These are phyloP conservation scores for Adelges cooleyi DNA, from an alignment of 1,140 invertebrate species.

Conservation along the genomic window DNA sequence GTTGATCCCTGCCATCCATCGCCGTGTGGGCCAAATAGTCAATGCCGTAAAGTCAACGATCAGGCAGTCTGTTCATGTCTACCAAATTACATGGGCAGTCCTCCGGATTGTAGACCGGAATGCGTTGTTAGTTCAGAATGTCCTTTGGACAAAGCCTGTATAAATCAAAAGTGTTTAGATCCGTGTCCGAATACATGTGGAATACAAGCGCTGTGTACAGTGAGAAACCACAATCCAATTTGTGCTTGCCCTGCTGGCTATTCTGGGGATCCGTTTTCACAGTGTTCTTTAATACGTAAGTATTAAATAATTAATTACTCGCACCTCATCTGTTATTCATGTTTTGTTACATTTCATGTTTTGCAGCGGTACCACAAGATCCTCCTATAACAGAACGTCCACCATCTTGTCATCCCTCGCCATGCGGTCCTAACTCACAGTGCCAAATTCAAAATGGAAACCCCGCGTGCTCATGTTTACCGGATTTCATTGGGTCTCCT, in stretches of 20 bases:
- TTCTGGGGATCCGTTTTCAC: constrained; percentile 47
- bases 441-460: constrained; percentile 40
- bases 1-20: constrained; percentile 50
- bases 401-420: constrained; percentile 41
- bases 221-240: constrained; percentile 48
- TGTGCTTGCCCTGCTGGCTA: constrained; percentile 44
- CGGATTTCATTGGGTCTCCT: constrained; percentile 39
- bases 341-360: constrained; percentile 16
- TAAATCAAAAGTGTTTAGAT: constrained; percentile 47
- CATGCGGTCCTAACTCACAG: constrained; percentile 45
- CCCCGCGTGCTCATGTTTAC: constrained; percentile 39
- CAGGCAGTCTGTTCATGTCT: constrained; percentile 47
- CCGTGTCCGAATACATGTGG: constrained; percentile 53
- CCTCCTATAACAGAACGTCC: constrained; percentile 34
- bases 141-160: constrained; percentile 44
- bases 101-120: constrained; percentile 45
- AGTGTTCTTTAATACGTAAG: constrained; percentile 41
- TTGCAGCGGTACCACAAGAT: constrained; percentile 31
- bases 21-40: constrained; percentile 59
- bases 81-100: constrained; percentile 44
- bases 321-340: neutral
- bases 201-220: constrained; percentile 45
- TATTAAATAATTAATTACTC: neutral
- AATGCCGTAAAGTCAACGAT: constrained; percentile 44
- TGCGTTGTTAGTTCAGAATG: constrained; percentile 49